Base-by-base conservation (phyloP, 1,140 invertebrate genomes). In the Drosophila tani region DNA sequence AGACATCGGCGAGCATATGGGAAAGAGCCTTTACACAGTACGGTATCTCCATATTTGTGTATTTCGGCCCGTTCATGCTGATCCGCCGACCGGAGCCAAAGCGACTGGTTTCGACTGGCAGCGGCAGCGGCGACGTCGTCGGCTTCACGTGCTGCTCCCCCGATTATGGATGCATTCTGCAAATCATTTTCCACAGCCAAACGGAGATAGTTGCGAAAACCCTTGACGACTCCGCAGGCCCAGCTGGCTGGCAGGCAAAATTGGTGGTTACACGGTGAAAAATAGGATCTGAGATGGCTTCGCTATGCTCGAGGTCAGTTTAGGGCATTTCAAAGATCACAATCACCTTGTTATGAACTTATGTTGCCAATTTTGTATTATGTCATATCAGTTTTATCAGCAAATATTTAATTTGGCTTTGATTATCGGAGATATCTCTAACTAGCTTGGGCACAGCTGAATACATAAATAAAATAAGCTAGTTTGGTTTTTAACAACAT, bases 131-230 rank as follows among this genome's bases (percentile, higher is more conserved):
- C 15, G 6, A n/a, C 41, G n/a, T 46, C 11, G 12, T 5, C 35
- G 29, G 51, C 59, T 67, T 50, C 43, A 64, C 60, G 71, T 74
- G 55, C 56, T 70, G 49, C 70, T 76, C 38, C 57, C 55, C 43
- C 64, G 49, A 64, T 77, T 68, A 29, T 90, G 71, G 59, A 71
- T 69, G 70, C 67, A 76, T 82, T 90, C 83, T 84, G 85, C 85
- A 90, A 90, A 90, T 90, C 85, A 90, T 82, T 90, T 88, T 90
- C 62, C 78, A 69, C 66, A 79, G 66, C 70, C 60, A 51, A 47
- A 38, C 24, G 32, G 3, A 45, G 3, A 45, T 32, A 56, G 55
- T 86, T 86, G 80, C 83, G 83, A 88, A 90, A 90, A 68, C 85
- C 81, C 85, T 85, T 88, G 74, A 88, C 70, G 75, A 55, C 14